Percentiles rank a stretch among this genome's conserved stretches.
Conservation (phyloP, 2,888 invertebrate genomes). For the Diarsia rubi region DNA sequence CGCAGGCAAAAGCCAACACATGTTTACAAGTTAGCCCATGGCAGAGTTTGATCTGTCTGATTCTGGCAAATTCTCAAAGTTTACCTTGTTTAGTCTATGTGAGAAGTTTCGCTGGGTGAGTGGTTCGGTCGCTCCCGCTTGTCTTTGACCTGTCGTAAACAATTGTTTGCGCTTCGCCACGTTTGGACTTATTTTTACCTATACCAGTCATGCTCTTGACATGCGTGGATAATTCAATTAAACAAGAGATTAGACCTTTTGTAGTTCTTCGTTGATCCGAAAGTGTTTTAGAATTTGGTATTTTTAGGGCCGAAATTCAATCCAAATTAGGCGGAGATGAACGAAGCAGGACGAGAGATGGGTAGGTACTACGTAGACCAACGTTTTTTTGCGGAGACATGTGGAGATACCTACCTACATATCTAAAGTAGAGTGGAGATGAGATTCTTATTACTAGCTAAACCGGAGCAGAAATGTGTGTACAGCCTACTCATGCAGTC, state of each 20-base stretch:
- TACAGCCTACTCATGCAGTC: no score
- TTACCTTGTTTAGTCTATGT: slow-evolving; percentile 8
- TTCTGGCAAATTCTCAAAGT: slow-evolving; percentile 23
- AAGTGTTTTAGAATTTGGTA: background rate
- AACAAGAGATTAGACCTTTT: slow-evolving; percentile 8
- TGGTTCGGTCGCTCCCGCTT: background rate
- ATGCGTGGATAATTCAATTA: slow-evolving; percentile 6
- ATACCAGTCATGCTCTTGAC: slow-evolving; percentile 15
- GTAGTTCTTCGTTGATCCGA: background rate
- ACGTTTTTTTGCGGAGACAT: no score
- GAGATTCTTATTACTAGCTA: no score
- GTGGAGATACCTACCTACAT: no score
- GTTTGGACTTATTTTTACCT: slow-evolving; percentile 4
- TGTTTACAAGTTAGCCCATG: slow-evolving; percentile 2
- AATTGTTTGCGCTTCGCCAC: slow-evolving; percentile 17
- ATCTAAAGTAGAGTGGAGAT: no score
- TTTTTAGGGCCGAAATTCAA: background rate
- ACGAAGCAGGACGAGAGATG: background rate
- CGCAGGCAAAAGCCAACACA: background rate
- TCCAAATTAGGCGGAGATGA: background rate
- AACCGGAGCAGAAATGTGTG: no score
- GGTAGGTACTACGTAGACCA: no score
- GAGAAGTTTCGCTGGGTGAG: slow-evolving; percentile 23
- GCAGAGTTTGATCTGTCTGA: slow-evolving; percentile 17
- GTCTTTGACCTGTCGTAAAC: slow-evolving; percentile 37